These are phyloP conservation scores for Lymantria dispar DNA, from an alignment of 2,888 invertebrate species.

Conservation along the genomic window DNA sequence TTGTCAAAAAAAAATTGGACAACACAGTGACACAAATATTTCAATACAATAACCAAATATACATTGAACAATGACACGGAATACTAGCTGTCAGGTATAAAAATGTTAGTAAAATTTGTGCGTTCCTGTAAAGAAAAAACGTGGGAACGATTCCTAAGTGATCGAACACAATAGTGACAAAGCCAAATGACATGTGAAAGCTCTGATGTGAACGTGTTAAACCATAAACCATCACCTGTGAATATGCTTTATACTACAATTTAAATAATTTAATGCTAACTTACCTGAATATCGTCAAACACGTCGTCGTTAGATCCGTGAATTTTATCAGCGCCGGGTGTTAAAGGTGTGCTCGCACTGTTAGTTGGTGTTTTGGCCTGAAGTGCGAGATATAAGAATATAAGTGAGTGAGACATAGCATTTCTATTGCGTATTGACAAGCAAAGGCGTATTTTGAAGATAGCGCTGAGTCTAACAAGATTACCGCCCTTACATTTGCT, in stretches of 20 bases:
- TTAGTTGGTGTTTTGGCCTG: slow-evolving; percentile 72
- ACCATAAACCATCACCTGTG: slow-evolving; percentile 70
- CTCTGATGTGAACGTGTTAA: slow-evolving; percentile 79
- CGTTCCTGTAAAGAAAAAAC: too few species aligned
- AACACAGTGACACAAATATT: too few species aligned
- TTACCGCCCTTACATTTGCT: too few species aligned
- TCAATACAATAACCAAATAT: too few species aligned
- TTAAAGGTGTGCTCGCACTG: slow-evolving; percentile 73
- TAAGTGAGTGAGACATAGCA: slow-evolving; percentile 10
- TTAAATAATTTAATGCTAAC: slow-evolving; percentile 19
- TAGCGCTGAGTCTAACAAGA: too few species aligned
- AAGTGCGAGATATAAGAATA: slow-evolving; percentile 33
- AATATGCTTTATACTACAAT: slow-evolving; percentile 25
- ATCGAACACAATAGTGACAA: slow-evolving; percentile 49
- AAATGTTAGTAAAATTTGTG: too few species aligned
- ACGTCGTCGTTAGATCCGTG: slow-evolving; percentile 76
- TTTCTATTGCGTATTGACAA: slow-evolving; percentile 4
- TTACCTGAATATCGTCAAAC: slow-evolving; percentile 77
- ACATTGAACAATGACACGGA: too few species aligned
- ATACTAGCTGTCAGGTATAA: too few species aligned
- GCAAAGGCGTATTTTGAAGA: background rate
- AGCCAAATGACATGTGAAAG: slow-evolving; percentile 55
- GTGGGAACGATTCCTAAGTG: too few species aligned
- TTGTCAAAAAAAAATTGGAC: too few species aligned
- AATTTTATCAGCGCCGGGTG: slow-evolving; percentile 64